Conservation (phyloP, 2,888 invertebrate genomes). For the Azorinus chamasolen region DNA sequence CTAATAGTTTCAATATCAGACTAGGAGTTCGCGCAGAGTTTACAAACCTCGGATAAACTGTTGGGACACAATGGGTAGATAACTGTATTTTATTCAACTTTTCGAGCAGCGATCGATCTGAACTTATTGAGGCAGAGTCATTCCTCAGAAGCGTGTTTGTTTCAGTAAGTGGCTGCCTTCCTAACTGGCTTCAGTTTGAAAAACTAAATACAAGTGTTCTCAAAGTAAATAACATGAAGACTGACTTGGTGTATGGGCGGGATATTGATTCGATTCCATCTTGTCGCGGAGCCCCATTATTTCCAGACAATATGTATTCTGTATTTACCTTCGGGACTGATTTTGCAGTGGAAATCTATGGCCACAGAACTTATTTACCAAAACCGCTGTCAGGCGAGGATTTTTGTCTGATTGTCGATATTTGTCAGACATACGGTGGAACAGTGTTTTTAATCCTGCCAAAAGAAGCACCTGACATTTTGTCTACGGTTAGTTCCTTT, state of each 20-base stretch:
- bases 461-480: conserved; percentile 28
- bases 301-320: conserved; percentile 34
- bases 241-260: conserved; percentile 41
- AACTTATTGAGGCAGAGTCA: conserved; percentile 35
- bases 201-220: conserved; percentile 13
- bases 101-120: conserved; percentile 33
- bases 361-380: conserved; percentile 26
- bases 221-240: conserved; percentile 43
- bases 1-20: conserved; percentile 4
- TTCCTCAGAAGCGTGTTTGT: conserved; percentile 34
- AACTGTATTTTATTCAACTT: conserved; percentile 37
- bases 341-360: conserved; percentile 37
- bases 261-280: conserved; percentile 20
- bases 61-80: neutral
- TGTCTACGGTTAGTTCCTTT: conserved; percentile 32
- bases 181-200: conserved; percentile 34
- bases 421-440: conserved; percentile 42
- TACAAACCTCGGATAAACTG: no score
- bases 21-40: no score
- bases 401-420: conserved; percentile 51
- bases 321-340: conserved; percentile 38
- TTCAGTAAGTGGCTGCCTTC: conserved; percentile 17
- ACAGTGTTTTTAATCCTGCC: conserved; percentile 53
- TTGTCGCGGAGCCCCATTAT: conserved; percentile 52
- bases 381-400: conserved; percentile 20